Percentiles rank a stretch among this genome's conserved stretches.
phyloP scores from a whole-genome alignment of 2,888 invertebrate species.

The Lymantria monacha region DNA sequence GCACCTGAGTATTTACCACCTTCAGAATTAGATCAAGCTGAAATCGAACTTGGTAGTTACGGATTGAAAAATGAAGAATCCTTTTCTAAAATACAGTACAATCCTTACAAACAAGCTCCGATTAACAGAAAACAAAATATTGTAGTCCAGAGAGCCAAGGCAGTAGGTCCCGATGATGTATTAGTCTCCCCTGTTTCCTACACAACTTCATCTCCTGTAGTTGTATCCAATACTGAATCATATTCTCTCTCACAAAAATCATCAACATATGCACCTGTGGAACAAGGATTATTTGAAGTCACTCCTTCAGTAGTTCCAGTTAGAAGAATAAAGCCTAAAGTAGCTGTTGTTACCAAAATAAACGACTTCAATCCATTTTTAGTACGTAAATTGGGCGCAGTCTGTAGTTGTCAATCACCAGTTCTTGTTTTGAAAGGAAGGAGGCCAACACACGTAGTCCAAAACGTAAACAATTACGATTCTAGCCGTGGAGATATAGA shows the following conservation, averaged over 20 bases:
- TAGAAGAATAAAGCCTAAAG: conserved; percentile 70
- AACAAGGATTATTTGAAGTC: conserved; percentile 67
- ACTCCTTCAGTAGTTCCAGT: conserved; percentile 51
- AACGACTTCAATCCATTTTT: conserved; percentile 88
- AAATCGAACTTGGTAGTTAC: conserved; percentile 47
- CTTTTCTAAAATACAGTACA: conserved; percentile 36
- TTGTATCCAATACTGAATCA: conserved; percentile 47
- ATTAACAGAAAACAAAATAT: conserved; percentile 59
- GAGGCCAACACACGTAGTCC: conserved; percentile 56
- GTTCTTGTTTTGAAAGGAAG: conserved; percentile 75
- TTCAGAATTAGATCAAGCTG: conserved; percentile 37
- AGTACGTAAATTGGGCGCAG: conserved; percentile 87
- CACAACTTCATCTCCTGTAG: conserved; percentile 55
- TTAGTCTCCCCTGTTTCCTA: conserved; percentile 60
- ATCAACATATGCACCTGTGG: conserved; percentile 58
- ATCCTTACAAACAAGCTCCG: conserved; percentile 54
- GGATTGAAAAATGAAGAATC: conserved; percentile 44
- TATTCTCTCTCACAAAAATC: conserved; percentile 45
- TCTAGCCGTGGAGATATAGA: conserved; percentile 54
- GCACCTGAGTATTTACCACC: conserved; percentile 68
- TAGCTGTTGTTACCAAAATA: conserved; percentile 84
- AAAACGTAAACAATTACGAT: conserved; percentile 56
- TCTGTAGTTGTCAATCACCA: conserved; percentile 86
- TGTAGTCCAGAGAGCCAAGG: conserved; percentile 65
- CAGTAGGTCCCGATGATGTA: conserved; percentile 61